These are phyloP conservation scores for Sebastes paucispinis DNA, from an alignment of 2,797 vertebrate species.

Conservation along the genomic window DNA sequence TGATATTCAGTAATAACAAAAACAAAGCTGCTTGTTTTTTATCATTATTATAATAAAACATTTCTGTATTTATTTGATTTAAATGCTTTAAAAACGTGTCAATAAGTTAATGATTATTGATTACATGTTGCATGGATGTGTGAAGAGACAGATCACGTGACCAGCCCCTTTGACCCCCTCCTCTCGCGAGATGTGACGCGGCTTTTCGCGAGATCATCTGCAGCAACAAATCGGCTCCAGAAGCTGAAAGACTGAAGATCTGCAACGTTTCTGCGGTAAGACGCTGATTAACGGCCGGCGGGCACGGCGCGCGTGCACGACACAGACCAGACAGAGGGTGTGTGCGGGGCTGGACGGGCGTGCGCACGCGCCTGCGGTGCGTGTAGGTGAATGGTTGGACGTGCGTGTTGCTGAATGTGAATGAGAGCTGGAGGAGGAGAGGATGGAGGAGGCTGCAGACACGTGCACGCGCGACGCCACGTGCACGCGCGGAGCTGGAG, in stretches of 20 bases:
- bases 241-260: constrained; percentile 38
- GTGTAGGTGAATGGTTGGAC: constrained; percentile 9
- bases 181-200: constrained; percentile 69
- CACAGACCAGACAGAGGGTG: not conserved
- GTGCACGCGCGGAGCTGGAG: constrained; percentile 45
- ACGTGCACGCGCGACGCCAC: constrained; percentile 4
- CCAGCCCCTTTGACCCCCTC: constrained; percentile 23
- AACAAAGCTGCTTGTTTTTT: no score
- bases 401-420: constrained; percentile 32
- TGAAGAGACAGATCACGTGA: constrained; percentile 46
- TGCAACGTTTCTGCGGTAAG: constrained; percentile 66
- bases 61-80: no score
- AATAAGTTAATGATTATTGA: constrained; percentile 1
- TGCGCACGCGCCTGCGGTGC: not conserved
- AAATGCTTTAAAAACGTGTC: not conserved
- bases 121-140: not conserved
- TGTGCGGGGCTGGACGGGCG: not conserved
- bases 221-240: constrained; percentile 58
- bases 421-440: constrained; percentile 22
- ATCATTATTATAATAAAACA: no score
- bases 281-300: constrained; percentile 30
- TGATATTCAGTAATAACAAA: no score
- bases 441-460: constrained; percentile 58
- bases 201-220: constrained; percentile 53
- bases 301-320: constrained; percentile 31